Conservation (phyloP, 2,113 vertebrate genomes). For the Gymnocephalus cernua region DNA sequence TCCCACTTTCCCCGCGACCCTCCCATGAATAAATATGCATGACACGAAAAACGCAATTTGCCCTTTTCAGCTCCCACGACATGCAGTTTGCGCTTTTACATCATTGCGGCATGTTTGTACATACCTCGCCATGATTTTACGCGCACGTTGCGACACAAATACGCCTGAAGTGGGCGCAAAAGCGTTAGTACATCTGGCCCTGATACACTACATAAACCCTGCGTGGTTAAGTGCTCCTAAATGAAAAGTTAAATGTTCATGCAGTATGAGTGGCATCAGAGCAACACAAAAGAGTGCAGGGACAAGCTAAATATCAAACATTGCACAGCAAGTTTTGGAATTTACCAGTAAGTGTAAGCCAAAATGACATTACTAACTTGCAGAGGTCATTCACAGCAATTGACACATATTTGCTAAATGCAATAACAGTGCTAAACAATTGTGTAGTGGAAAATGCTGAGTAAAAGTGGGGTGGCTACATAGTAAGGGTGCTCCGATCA, state of each 20-base stretch:
- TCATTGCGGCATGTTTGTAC: no score
- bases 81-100: no score
- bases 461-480: not conserved
- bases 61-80: no score
- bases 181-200: no score
- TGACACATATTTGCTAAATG: not conserved
- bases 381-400: conserved; percentile 6
- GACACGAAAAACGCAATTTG: no score
- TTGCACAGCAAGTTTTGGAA: not conserved
- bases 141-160: no score
- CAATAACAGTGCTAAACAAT: not conserved
- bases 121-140: no score
- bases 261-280: not conserved
- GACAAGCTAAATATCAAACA: not conserved
- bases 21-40: no score
- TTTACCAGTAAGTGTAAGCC: not conserved
- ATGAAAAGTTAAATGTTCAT: conserved; percentile 1
- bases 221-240: not conserved
- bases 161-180: no score
- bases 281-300: not conserved
- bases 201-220: not conserved
- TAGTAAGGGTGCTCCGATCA: no score
- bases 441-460: not conserved
- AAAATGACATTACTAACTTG: not conserved
- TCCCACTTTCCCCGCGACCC: no score